A percentile compares a stretch with the other conserved stretches of the same genome.
Conservation (phyloP, 1,140 invertebrate species). For the Hestina assimilis region DNA sequence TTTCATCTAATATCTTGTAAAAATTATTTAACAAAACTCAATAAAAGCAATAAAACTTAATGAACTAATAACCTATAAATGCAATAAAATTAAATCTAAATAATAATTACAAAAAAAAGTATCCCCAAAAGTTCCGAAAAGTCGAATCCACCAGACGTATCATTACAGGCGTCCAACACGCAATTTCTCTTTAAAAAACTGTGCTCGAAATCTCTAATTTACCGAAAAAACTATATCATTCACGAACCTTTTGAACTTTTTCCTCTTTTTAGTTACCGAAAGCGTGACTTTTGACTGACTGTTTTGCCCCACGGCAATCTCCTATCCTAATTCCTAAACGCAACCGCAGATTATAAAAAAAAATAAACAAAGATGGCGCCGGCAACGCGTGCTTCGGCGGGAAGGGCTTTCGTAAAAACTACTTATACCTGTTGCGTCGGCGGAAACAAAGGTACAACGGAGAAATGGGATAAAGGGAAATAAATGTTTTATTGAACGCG, state of each 20-base stretch:
- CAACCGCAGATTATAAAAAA: conserved; percentile 56
- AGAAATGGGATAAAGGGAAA: conserved; percentile 41
- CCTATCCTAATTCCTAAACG: conserved; percentile 44
- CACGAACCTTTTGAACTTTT: conserved; percentile 53
- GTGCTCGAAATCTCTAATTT: conserved; percentile 60
- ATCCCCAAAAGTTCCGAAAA: conserved; percentile 32
- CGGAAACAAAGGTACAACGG: conserved; percentile 46
- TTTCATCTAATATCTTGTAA: background rate
- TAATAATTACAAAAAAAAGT: conserved; percentile 28
- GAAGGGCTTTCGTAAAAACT: conserved; percentile 49
- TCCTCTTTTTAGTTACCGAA: conserved; percentile 37
- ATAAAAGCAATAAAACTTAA: background rate
- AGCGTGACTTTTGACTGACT: conserved; percentile 70
- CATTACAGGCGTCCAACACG: conserved; percentile 52
- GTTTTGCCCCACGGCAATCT: conserved; percentile 52
- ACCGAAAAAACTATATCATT: conserved; percentile 67
- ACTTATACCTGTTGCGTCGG: conserved; percentile 54
- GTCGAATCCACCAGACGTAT: conserved; percentile 47
- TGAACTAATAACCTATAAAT: background rate
- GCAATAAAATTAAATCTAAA: background rate
- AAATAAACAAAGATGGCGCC: conserved; percentile 51
- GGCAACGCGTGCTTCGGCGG: conserved; percentile 47
- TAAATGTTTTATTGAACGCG: conserved; percentile 42
- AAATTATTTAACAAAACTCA: background rate
- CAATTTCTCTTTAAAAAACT: conserved; percentile 58